phyloP scores from a whole-genome alignment of 1,140 invertebrate genomes.

The Diorhabda elongata region DNA sequence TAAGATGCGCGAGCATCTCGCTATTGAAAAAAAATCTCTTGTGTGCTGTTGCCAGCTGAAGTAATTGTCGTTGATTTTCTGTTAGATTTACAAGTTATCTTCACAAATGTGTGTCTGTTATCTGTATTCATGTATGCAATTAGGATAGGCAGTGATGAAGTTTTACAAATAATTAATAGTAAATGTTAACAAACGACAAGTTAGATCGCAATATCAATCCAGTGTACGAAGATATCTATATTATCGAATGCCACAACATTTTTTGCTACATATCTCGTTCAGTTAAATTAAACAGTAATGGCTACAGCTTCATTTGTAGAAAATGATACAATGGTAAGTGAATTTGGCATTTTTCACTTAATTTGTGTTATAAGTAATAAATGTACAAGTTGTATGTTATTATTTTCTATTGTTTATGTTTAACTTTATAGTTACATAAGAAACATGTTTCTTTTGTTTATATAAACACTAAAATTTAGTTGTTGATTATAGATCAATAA shows the following conservation, averaged over 20 bases:
- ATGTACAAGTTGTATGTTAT: too few relatives aligned
- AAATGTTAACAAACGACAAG: not conserved
- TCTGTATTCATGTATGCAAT: not conserved
- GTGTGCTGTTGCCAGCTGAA: too few relatives aligned
- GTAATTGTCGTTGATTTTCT: too few relatives aligned
- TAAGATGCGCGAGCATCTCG: too few relatives aligned
- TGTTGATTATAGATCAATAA: too few relatives aligned
- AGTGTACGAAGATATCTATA: not conserved
- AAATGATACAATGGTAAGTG: constrained; percentile 11
- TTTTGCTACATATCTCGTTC: not conserved
- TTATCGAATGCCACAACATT: not conserved
- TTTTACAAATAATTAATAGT: not conserved
- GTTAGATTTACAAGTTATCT: too few relatives aligned
- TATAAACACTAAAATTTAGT: too few relatives aligned
- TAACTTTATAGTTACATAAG: too few relatives aligned
- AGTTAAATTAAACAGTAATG: constrained; percentile 4
- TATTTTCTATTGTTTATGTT: too few relatives aligned
- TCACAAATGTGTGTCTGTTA: not conserved
- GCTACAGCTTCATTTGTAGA: constrained; percentile 16
- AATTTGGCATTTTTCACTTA: not conserved
- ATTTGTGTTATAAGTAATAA: too few relatives aligned
- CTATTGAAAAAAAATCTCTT: too few relatives aligned
- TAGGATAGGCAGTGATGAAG: not conserved
- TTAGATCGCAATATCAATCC: not conserved
- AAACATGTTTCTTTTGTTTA: too few relatives aligned